Conservation (phyloP, 2,888 invertebrate species). For the Synanthedon andrenaeformis region DNA sequence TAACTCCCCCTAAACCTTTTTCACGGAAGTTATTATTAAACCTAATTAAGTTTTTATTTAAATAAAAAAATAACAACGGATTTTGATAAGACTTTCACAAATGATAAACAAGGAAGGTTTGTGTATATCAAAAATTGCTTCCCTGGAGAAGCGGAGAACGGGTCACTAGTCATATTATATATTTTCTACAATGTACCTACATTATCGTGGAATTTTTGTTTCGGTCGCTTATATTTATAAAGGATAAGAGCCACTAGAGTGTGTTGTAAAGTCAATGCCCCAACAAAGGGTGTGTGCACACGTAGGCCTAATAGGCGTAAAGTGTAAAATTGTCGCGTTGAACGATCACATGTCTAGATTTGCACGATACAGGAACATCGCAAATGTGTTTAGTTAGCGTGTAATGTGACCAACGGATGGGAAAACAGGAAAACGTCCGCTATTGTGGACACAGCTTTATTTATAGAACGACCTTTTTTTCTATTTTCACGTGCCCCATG, state of each 20-base stretch:
- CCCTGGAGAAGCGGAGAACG: too few relatives aligned
- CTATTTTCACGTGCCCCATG: neutral
- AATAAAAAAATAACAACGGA: too few relatives aligned
- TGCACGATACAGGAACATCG: neutral
- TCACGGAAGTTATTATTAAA: too few relatives aligned
- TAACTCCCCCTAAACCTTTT: too few relatives aligned
- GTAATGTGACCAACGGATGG: conserved; percentile 21
- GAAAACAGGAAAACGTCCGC: conserved; percentile 9
- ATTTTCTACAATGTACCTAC: too few relatives aligned
- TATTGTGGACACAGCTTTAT: conserved; percentile 6
- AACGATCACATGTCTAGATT: conserved; percentile 3
- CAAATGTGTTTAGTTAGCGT: conserved; percentile 19
- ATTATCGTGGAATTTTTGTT: too few relatives aligned
- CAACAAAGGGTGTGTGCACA: conserved; percentile 20
- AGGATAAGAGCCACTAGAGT: neutral
- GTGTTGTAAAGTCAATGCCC: conserved; percentile 19
- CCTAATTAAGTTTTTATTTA: too few relatives aligned
- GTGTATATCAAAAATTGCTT: too few relatives aligned
- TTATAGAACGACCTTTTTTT: neutral
- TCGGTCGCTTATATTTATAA: too few relatives aligned
- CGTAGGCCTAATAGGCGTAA: conserved; percentile 38
- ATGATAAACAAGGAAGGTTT: too few relatives aligned
- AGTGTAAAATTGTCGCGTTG: conserved; percentile 27
- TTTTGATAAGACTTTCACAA: too few relatives aligned
- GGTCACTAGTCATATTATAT: too few relatives aligned